These are phyloP conservation scores for Decapterus maruadsi DNA, from an alignment of 2,797 vertebrate genomes.

Conservation along the genomic window DNA sequence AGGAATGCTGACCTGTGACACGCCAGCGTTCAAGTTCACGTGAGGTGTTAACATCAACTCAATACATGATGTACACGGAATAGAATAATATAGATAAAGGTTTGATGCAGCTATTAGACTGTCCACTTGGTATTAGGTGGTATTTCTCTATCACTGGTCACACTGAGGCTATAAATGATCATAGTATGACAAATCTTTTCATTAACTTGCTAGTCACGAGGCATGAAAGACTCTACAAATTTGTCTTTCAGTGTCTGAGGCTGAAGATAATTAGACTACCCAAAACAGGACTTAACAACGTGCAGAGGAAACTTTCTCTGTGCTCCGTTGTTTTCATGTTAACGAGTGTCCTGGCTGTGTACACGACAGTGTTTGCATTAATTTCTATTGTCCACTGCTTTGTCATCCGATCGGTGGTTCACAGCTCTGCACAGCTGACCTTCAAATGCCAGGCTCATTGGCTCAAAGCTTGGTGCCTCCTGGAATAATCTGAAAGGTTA, in stretches of 20 bases:
- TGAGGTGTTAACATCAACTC: no score
- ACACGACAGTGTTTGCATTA: conserved; percentile 8
- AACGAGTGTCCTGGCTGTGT: not conserved
- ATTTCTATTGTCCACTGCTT: conserved; percentile 21
- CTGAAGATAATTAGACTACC: not conserved
- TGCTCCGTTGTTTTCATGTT: conserved; percentile 1
- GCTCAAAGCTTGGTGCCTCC: conserved; percentile 46
- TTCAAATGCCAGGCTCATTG: conserved; percentile 71
- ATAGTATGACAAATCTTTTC: conserved; percentile 19
- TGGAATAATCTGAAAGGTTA: conserved; percentile 66
- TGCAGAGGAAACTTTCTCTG: not conserved
- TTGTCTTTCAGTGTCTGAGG: not conserved
- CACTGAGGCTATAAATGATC: conserved; percentile 4
- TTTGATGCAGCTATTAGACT: not conserved
- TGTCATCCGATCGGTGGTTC: conserved; percentile 32
- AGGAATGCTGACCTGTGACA: no score
- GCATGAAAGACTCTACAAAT: not conserved
- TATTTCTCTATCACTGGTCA: not conserved
- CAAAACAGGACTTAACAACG: not conserved
- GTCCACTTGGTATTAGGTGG: not conserved
- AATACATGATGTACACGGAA: conserved; percentile 3
- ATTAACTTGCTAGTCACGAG: not conserved
- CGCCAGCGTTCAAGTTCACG: no score
- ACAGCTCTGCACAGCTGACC: conserved; percentile 49
- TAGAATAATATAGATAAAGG: not conserved